Evolutionary conservation across 2,888 invertebrate species (phyloP).

Genomic region (Leptopilina myrica): DNA sequence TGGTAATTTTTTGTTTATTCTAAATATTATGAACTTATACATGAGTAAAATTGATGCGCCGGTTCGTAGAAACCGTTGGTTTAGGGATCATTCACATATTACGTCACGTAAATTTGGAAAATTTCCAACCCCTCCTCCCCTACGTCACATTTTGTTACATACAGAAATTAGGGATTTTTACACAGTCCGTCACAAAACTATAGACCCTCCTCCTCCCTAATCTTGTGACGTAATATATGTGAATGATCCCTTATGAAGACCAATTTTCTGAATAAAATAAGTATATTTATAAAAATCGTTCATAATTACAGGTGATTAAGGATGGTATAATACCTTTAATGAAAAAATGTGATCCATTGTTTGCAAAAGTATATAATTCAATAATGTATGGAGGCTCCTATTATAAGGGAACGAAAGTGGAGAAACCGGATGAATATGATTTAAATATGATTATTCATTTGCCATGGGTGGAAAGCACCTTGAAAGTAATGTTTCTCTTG

Average conservation of each 20-base stretch:
- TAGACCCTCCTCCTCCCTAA: too few species aligned
- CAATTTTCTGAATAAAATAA: too few species aligned
- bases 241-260: too few species aligned
- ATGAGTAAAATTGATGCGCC: not conserved
- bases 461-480: conserved; percentile 65
- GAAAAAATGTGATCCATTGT: conserved; percentile 62
- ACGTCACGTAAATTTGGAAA: too few species aligned
- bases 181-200: too few species aligned
- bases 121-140: too few species aligned
- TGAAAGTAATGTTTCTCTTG: not conserved
- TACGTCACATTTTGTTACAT: too few species aligned
- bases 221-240: too few species aligned
- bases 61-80: too few species aligned
- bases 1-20: conserved; percentile 34
- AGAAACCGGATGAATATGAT: conserved; percentile 81
- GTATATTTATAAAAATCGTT: not conserved
- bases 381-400: conserved; percentile 80
- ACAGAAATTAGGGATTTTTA: too few species aligned
- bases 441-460: conserved; percentile 79
- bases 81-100: too few species aligned
- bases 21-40: too few species aligned
- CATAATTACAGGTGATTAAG: conserved; percentile 42
- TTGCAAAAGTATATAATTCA: conserved; percentile 66
- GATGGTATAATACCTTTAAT: conserved; percentile 32
- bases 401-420: conserved; percentile 80